These are phyloP conservation scores for Villa cingulata DNA, from an alignment of 2,888 invertebrate genomes.

Conservation along the genomic window DNA sequence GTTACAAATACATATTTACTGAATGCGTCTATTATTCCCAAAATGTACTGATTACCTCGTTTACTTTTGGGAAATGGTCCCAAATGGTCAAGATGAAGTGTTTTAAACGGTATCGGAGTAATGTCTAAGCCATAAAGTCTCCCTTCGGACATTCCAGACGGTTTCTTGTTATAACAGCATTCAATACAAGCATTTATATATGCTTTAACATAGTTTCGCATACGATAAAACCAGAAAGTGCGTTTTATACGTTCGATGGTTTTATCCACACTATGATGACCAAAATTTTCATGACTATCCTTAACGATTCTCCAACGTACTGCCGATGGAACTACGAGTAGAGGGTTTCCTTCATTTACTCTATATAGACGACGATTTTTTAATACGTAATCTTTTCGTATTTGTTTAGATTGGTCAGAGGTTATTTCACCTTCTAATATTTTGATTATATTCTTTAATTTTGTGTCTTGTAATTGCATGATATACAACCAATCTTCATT, in stretches of 20 bases:
- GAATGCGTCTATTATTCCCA: slow-evolving; percentile 2
- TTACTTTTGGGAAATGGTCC: slow-evolving; percentile 5
- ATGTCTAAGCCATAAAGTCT: slow-evolving; percentile 9
- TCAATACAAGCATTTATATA: slow-evolving; percentile 9
- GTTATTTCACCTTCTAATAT: too few species aligned
- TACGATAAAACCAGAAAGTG: slow-evolving; percentile 9
- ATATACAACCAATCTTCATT: slow-evolving; percentile 8
- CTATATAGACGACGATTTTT: not conserved
- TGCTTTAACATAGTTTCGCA: slow-evolving; percentile 7
- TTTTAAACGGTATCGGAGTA: slow-evolving; percentile 4
- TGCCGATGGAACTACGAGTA: too few species aligned
- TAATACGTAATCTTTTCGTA: not conserved
- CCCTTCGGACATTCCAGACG: slow-evolving; percentile 2
- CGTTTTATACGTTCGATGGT: slow-evolving; percentile 6
- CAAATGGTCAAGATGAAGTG: slow-evolving; percentile 2
- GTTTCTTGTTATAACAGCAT: slow-evolving; percentile 8
- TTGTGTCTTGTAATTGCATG: slow-evolving; percentile 14
- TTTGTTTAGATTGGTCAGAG: not conserved
- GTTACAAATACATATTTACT: slow-evolving; percentile 2
- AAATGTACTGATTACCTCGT: not conserved
- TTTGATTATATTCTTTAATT: too few species aligned
- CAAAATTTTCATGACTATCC: slow-evolving; percentile 8
- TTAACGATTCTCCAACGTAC: slow-evolving; percentile 6
- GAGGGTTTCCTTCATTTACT: too few species aligned
- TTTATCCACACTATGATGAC: slow-evolving; percentile 9